phyloP scores from a whole-genome alignment of 2,888 invertebrate species.

The Drosophila gaucha region DNA sequence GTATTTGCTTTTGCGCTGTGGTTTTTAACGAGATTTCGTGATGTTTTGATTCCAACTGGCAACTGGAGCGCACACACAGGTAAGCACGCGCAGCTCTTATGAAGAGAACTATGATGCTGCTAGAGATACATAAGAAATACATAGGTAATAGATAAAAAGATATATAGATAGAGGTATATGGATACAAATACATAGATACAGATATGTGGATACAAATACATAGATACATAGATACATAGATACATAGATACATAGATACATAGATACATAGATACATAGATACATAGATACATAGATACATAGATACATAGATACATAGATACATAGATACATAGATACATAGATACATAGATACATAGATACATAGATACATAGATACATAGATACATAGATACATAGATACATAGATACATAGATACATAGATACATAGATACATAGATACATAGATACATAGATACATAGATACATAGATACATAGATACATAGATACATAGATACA shows the following conservation, averaged over 20 bases:
- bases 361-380: neutral
- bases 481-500: neutral
- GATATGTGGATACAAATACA: neutral
- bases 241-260: neutral
- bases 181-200: neutral
- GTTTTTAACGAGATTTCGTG: constrained; percentile 68
- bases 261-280: neutral
- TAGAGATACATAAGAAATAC: neutral
- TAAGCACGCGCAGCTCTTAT: constrained; percentile 13
- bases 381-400: neutral
- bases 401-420: neutral
- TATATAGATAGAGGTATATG: neutral
- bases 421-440: neutral
- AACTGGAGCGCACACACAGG: constrained; percentile 44
- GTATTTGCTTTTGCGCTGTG: constrained; percentile 54
- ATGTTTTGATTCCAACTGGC: constrained; percentile 57
- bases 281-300: neutral
- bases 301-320: neutral
- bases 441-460: neutral
- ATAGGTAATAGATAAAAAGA: neutral
- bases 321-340: neutral
- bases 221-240: neutral
- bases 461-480: neutral
- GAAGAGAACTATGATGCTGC: constrained; percentile 2
- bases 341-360: neutral